These are phyloP conservation scores for Drosophila nebulosa DNA, from an alignment of 1,140 invertebrate genomes.

Conservation along the genomic window DNA sequence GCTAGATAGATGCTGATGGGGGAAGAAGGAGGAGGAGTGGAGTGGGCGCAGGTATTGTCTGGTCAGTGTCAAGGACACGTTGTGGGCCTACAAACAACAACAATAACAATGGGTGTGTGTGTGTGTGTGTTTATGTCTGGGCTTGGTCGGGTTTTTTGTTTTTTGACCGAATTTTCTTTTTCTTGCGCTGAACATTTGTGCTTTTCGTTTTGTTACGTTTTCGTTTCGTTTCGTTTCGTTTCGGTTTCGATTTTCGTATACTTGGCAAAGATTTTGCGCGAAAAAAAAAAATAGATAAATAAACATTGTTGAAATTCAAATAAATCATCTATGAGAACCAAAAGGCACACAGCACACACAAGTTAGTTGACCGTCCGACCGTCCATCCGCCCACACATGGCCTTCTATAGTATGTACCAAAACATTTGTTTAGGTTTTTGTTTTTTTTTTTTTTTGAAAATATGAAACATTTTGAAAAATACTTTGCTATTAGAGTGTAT, in stretches of 20 bases:
- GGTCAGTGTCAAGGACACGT: slow-evolving; percentile 72
- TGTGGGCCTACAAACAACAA: slow-evolving; percentile 25
- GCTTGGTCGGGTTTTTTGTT: neutral
- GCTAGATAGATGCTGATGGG: neutral
- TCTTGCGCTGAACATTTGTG: slow-evolving; percentile 48
- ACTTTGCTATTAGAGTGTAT: neutral
- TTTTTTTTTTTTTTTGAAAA: neutral
- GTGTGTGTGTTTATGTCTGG: slow-evolving; percentile 53
- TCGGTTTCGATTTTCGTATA: slow-evolving; percentile 17
- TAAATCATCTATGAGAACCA: slow-evolving; percentile 63
- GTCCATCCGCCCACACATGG: slow-evolving; percentile 31
- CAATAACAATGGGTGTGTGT: slow-evolving; percentile 19
- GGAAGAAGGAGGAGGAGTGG: neutral
- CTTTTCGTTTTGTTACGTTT: slow-evolving; percentile 29
- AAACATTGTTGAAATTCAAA: slow-evolving; percentile 62
- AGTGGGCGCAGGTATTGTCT: slow-evolving; percentile 1
- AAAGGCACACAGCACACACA: slow-evolving; percentile 24
- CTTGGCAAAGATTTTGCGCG: slow-evolving; percentile 55
- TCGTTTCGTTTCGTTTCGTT: slow-evolving; percentile 16
- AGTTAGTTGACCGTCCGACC: slow-evolving; percentile 29
- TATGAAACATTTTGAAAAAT: slow-evolving; percentile 16
- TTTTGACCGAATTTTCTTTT: slow-evolving; percentile 36
- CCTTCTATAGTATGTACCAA: slow-evolving; percentile 24
- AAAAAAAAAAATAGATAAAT: slow-evolving; percentile 72
- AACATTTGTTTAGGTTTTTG: slow-evolving; percentile 52